These are phyloP conservation scores for Lucilia sericata DNA, from an alignment of 1,140 invertebrate species.

Conservation along the genomic window DNA sequence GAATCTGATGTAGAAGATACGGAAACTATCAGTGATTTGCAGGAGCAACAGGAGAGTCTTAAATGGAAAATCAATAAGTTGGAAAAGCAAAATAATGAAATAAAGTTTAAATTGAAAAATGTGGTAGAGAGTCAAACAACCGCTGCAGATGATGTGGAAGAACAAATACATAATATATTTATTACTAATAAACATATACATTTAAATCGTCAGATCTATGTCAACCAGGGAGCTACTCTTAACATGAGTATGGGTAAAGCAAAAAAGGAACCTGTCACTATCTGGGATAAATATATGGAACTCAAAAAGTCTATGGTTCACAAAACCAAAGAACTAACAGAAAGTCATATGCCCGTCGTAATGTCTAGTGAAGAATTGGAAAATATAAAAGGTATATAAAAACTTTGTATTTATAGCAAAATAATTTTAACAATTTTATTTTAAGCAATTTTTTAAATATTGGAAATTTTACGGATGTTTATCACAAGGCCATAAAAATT, in stretches of 20 bases:
- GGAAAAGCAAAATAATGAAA: neutral
- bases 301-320: neutral
- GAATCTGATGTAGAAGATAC: no score
- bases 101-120: neutral
- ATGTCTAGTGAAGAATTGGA: slow-evolving; percentile 9
- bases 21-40: neutral
- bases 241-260: neutral
- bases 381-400: neutral
- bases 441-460: no score
- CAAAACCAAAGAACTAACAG: neutral
- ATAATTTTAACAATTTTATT: no score
- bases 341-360: neutral
- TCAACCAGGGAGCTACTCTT: neutral
- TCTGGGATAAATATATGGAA: slow-evolving; percentile 9
- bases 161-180: neutral
- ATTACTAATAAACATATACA: neutral
- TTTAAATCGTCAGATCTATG: neutral
- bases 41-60: neutral
- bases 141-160: neutral
- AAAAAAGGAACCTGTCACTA: neutral
- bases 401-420: no score
- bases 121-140: neutral
- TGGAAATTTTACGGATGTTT: no score
- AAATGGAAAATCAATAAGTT: neutral
- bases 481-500: no score